phyloP scores from a whole-genome alignment of 2,888 invertebrate species.

The Ennomos quercinarius region DNA sequence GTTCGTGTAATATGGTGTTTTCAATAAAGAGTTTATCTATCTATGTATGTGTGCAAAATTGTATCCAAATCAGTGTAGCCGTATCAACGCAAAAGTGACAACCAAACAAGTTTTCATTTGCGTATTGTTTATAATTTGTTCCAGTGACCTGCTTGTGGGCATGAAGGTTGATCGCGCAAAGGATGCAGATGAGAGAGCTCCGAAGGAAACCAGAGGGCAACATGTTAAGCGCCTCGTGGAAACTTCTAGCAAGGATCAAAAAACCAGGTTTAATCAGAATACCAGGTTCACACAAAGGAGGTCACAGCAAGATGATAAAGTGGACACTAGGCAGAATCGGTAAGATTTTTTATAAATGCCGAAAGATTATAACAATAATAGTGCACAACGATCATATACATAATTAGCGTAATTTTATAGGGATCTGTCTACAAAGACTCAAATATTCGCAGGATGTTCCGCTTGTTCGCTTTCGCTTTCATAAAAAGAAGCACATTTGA shows the following conservation, averaged over 20 bases:
- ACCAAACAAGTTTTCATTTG: constrained; percentile 13
- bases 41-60: too few species aligned
- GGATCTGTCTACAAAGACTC: too few species aligned
- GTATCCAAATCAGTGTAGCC: too few species aligned
- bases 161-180: constrained; percentile 90
- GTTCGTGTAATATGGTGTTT: too few species aligned
- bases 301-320: constrained; percentile 16
- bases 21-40: too few species aligned
- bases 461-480: too few species aligned
- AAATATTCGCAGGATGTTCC: too few species aligned
- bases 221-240: constrained; percentile 82
- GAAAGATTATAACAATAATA: too few species aligned
- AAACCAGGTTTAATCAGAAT: constrained; percentile 44
- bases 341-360: constrained; percentile 1
- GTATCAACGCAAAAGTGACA: too few species aligned
- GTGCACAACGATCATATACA: too few species aligned
- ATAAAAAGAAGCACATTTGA: too few species aligned
- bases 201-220: constrained; percentile 73
- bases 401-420: too few species aligned
- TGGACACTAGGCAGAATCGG: constrained; percentile 21
- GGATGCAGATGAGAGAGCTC: constrained; percentile 58
- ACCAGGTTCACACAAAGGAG: constrained; percentile 58
- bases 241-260: constrained; percentile 51
- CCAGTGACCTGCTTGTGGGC: constrained; percentile 89
- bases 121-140: constrained; percentile 29